Base-by-base conservation (phyloP, 2,113 vertebrate genomes). In the Anolis sagrei region DNA sequence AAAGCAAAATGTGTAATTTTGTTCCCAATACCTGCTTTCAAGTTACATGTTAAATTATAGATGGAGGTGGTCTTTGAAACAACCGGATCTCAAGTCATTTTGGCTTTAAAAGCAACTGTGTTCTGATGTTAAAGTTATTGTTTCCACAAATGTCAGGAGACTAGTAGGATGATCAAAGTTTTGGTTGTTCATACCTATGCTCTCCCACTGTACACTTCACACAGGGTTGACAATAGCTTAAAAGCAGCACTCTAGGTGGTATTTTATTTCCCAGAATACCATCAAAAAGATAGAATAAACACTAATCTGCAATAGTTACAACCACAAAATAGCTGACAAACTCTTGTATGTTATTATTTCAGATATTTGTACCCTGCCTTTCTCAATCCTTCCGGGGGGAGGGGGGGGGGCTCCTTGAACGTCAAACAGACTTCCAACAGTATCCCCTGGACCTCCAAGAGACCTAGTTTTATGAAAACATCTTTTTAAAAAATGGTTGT, bases 201-300 rank as follows among this genome's bases (percentile, higher is more conserved):
- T 32, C 79, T 34, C 34, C 51, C 32, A 80, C 83, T 86, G 66
- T 48, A 80, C 29, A 69, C 88, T 81, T 88, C 86, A 74, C 78
- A 79, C 0, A 86, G 73, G 2, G 11, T 64, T 85, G 51, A 36
- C 27, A 19, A 32, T 29, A 58, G 66, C 8, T 0, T 9, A 90
- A 89, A 91, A 91, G 91, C 90, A 92, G 88, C 84, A 93, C 29
- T 54, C 78, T 74, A 62, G 89, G 82, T 84, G 87, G 48, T 79
- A 87, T n/a, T 94, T 94, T 94, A 92, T 92, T 93, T 93, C 88
- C 90, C 80, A 92, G 64, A 78, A 89, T 82, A 92, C 88, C 89
- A 92, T 79, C 91, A 90, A 93, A 82, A 78, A 76, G 89, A 93
- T 88, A 90, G 87, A 75, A 87, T 44, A 90, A 91, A 62, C 64